Conservation (phyloP, 1,140 invertebrate genomes). For the Meloidogyne hapla region DNA sequence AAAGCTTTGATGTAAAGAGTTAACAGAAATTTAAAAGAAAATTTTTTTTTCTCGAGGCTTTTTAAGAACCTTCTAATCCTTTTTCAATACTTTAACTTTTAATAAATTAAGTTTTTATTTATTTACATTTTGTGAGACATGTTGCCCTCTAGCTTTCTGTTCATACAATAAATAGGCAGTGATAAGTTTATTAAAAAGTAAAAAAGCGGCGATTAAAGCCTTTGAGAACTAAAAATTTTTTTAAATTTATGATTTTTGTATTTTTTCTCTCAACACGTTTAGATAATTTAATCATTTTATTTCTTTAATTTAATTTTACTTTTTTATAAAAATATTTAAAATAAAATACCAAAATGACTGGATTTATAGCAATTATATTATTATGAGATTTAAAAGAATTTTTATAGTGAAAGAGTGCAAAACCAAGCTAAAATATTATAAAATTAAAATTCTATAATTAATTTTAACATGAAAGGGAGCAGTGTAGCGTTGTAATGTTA, state of each 20-base stretch:
- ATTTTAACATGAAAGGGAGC: slow-evolving; percentile 9
- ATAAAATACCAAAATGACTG: slow-evolving; percentile 8
- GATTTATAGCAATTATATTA: slow-evolving; percentile 7
- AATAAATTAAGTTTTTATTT: no score
- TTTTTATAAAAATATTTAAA: neutral
- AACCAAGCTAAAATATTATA: slow-evolving; percentile 12
- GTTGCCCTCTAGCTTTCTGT: slow-evolving; percentile 19
- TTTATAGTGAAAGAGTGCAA: slow-evolving; percentile 11
- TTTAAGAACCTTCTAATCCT: no score
- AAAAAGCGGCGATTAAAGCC: slow-evolving; percentile 25
- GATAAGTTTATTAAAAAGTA: slow-evolving; percentile 24
- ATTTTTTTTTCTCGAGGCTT: no score
- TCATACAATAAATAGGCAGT: slow-evolving; percentile 31
- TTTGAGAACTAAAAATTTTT: slow-evolving; percentile 23
- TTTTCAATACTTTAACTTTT: no score
- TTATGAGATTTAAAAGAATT: neutral
- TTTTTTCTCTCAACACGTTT: no score
- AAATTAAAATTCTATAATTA: neutral
- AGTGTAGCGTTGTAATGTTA: slow-evolving; percentile 11
- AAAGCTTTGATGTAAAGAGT: neutral
- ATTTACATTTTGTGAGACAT: slow-evolving; percentile 30
- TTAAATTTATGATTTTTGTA: no score
- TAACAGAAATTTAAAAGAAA: neutral
- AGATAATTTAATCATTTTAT: no score
- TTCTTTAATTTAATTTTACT: no score